These are phyloP conservation scores for Antheraea assamensis DNA, from an alignment of 2,888 invertebrate genomes.

Conservation along the genomic window DNA sequence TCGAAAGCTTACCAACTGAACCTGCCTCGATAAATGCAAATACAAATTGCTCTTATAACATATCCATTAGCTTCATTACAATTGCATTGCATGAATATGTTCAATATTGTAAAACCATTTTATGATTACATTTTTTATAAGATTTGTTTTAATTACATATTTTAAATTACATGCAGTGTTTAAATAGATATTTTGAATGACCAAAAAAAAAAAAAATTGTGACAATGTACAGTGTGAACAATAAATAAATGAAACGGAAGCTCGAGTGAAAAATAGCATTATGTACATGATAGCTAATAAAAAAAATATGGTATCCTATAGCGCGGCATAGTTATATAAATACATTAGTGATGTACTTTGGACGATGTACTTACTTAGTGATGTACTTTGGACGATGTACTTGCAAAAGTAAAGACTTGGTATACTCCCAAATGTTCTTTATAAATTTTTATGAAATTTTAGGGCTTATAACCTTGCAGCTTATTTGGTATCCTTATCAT, in stretches of 20 bases:
- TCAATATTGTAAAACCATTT: slow-evolving; percentile 42
- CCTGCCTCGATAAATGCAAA: neutral
- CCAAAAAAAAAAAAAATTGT: neutral
- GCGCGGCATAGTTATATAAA: neutral
- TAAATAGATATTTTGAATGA: neutral
- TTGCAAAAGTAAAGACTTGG: too few relatives aligned
- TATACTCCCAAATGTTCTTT: too few relatives aligned
- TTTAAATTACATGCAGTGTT: slow-evolving; percentile 25
- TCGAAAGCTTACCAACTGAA: too few relatives aligned
- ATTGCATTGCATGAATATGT: neutral
- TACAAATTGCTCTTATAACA: neutral
- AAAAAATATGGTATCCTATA: neutral
- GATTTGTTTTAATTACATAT: slow-evolving; percentile 33
- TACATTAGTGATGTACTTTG: too few relatives aligned
- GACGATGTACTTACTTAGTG: too few relatives aligned
- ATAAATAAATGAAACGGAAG: neutral
- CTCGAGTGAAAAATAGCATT: neutral
- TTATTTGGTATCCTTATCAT: too few relatives aligned
- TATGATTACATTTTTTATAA: slow-evolving; percentile 26
- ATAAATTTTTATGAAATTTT: too few relatives aligned
- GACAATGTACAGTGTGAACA: neutral
- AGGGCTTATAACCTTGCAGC: too few relatives aligned
- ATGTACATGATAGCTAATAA: neutral
- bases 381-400: too few relatives aligned
- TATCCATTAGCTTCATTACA: too few relatives aligned